Evolutionary conservation across 2,113 vertebrate species (phyloP), one percentile per base, ranked within the genome.

Genomic region (Turnix velox): DNA sequence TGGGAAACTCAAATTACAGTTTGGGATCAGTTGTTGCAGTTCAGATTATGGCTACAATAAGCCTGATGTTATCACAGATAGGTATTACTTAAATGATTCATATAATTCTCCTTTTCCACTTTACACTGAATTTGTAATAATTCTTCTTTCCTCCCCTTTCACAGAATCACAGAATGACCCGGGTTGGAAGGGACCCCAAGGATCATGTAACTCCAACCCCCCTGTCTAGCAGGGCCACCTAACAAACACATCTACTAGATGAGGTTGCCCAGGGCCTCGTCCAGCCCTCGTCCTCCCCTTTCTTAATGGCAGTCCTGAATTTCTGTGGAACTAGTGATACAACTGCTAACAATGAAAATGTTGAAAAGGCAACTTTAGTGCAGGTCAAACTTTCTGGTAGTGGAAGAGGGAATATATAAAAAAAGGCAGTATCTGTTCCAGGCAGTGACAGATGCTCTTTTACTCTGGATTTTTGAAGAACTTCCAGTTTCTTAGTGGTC

Each of bases 11-110:
- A n/a, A n/a, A n/a, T 92, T 94, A 85, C 22, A 57, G 68, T 94
- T 95, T 94, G 88, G 84, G 74, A 88, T 85, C 87, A 55, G 30
- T 67, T 71, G 37, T 78, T 93, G 57, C 27, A 71, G 54, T 61
- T 94, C 81, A 63, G 62, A 87, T 85, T 94, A 75, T 67, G 42
- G 65, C 49, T 94, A 84, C 76, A 72, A 90, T 91, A 90, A 95
- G 35, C 54, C 85, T 84, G 52, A 30, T 67, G 43, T 80, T 94
- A 82, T 84, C 40, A 43, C 78, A 94, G 33, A 30, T 65, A 87
- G 72, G 51, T 85, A 65, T 65, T 54, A 39, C 58, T 45, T 92
- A 89, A 96, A 94, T 86, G 7, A 67, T 18, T 68, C 31, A 17
- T 52, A n/a, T 87, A 14, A 2, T 87, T 90, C 88, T 91, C 61